Conservation (phyloP, 2,113 vertebrate genomes). For the Cisticola juncidis region DNA sequence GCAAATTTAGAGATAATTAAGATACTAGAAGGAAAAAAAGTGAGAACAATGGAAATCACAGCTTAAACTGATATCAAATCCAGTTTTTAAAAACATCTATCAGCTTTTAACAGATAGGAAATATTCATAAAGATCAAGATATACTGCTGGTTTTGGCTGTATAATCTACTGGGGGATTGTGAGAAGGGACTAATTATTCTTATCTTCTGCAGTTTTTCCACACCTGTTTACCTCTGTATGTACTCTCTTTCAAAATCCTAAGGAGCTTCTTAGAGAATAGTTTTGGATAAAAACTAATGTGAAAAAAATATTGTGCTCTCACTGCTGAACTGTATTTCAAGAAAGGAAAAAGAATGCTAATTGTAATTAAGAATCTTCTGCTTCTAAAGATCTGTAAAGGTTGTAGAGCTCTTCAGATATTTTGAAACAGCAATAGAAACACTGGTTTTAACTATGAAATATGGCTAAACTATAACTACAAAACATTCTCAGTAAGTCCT, state of each 20-base stretch:
- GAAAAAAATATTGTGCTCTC: background rate
- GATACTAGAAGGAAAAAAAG: background rate
- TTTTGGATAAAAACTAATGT: background rate
- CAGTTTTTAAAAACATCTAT: background rate
- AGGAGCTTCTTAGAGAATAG: background rate
- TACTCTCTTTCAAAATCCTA: background rate
- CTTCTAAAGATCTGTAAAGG: background rate
- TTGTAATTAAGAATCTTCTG: background rate
- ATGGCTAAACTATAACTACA: background rate
- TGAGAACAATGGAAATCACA: background rate
- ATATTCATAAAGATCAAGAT: background rate
- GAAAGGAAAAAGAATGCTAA: background rate
- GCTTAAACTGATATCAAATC: background rate
- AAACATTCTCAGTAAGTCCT: background rate
- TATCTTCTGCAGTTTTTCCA: background rate
- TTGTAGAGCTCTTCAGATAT: background rate
- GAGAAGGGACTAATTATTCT: background rate
- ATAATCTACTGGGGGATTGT: background rate
- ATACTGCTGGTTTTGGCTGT: background rate
- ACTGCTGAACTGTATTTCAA: background rate
- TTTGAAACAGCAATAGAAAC: background rate
- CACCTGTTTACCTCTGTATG: background rate
- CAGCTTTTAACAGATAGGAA: background rate
- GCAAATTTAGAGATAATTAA: background rate
- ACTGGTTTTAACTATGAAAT: background rate